Conservation (phyloP, 2,888 invertebrate species). For the Heterodera filipjevi region DNA sequence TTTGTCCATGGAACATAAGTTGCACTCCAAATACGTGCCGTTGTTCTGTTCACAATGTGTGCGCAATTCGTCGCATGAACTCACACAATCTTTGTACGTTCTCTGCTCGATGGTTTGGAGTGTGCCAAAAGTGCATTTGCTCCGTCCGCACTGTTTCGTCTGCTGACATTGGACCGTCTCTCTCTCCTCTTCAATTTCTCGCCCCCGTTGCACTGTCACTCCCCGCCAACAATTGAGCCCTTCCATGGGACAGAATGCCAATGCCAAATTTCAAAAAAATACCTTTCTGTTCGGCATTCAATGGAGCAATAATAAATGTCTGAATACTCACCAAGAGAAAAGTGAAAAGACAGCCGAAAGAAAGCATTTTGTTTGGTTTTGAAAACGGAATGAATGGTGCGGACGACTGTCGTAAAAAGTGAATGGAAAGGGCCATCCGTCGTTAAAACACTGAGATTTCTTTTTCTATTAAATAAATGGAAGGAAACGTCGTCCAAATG, state of each 20-base stretch:
- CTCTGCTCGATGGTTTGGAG: not conserved
- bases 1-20: not conserved
- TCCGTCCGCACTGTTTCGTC: not conserved
- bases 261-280: not conserved
- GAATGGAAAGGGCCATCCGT: no score
- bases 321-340: no score
- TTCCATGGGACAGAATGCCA: not conserved
- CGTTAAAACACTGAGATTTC: no score
- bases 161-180: not conserved
- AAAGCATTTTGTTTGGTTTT: no score
- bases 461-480: no score
- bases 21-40: not conserved
- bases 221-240: not conserved
- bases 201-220: not conserved
- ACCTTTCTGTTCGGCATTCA: not conserved
- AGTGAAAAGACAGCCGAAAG: no score
- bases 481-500: not conserved
- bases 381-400: no score
- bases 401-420: no score
- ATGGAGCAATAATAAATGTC: not conserved
- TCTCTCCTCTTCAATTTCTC: not conserved
- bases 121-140: not conserved
- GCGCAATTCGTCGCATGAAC: not conserved
- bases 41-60: not conserved
- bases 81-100: not conserved